phyloP scores from a whole-genome alignment of 2,797 vertebrate genomes.

The Eurystomus glaucurus region DNA sequence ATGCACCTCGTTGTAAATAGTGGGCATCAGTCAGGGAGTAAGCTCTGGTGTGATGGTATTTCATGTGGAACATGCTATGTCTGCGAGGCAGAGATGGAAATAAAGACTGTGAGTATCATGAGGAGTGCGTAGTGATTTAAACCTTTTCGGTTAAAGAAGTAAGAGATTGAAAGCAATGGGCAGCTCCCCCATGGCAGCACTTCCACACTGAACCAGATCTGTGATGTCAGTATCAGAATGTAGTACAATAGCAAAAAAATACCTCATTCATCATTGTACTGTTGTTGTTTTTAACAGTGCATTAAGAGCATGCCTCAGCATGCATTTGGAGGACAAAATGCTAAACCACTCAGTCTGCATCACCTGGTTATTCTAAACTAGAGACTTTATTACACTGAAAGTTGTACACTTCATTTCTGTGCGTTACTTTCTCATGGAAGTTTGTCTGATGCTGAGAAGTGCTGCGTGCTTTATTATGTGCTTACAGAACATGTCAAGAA shows the following conservation, averaged over 20 bases:
- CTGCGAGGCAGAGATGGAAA: background rate
- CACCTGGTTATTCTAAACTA: constrained; percentile 10
- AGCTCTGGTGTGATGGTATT: background rate
- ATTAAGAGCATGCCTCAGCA: background rate
- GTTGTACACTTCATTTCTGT: background rate
- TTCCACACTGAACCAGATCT: background rate
- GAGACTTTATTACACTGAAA: background rate
- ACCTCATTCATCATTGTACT: background rate
- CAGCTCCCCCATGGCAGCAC: background rate
- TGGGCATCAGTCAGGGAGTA: background rate
- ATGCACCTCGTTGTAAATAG: background rate
- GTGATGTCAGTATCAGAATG: background rate
- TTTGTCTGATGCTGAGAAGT: background rate
- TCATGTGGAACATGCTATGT: background rate
- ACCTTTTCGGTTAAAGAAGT: background rate
- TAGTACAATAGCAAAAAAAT: background rate
- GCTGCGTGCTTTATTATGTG: background rate
- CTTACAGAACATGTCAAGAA: constrained; percentile 22
- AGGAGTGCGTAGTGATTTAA: background rate
- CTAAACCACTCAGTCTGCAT: constrained; percentile 7
- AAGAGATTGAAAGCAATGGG: background rate
- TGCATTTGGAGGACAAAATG: background rate
- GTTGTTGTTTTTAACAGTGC: background rate
- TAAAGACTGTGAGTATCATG: background rate
- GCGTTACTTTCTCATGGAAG: constrained; percentile 11